Percentiles rank a stretch among this genome's conserved stretches.
phyloP scores from a whole-genome alignment of 2,113 vertebrate species.

The Mionectes macconnelli region DNA sequence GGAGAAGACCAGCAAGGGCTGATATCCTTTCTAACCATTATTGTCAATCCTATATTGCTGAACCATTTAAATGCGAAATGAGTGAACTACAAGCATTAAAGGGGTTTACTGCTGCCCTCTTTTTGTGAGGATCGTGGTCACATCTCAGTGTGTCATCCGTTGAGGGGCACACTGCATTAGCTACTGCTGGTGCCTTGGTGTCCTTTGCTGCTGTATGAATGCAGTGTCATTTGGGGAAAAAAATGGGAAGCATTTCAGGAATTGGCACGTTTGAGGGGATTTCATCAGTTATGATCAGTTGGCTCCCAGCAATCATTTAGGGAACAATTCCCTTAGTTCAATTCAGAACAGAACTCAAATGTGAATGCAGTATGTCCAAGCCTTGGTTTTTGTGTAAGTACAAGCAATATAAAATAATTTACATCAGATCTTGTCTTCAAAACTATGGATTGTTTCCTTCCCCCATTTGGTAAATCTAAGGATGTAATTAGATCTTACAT shows the following conservation, averaged over 20 bases:
- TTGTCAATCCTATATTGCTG: background rate
- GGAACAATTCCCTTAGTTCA: background rate
- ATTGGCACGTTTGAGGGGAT: background rate
- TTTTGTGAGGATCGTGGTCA: background rate
- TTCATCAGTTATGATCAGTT: background rate
- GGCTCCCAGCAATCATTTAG: background rate
- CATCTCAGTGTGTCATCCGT: background rate
- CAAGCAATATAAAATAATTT: background rate
- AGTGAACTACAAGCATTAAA: background rate
- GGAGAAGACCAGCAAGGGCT: background rate
- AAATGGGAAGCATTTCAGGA: background rate
- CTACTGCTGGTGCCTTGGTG: background rate
- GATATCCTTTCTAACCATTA: background rate
- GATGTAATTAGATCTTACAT: background rate
- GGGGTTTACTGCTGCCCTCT: background rate
- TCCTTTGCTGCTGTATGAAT: background rate
- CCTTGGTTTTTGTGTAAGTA: background rate
- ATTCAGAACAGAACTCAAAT: background rate
- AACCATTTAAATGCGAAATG: background rate
- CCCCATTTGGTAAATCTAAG: background rate
- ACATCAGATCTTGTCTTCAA: background rate
- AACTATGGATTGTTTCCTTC: background rate
- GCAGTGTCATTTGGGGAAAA: accelerated
- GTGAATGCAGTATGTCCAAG: background rate
- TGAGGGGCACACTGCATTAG: background rate